Evolutionary conservation across 2,888 invertebrate genomes (phyloP).

Genomic region (Monopis laevigella): DNA sequence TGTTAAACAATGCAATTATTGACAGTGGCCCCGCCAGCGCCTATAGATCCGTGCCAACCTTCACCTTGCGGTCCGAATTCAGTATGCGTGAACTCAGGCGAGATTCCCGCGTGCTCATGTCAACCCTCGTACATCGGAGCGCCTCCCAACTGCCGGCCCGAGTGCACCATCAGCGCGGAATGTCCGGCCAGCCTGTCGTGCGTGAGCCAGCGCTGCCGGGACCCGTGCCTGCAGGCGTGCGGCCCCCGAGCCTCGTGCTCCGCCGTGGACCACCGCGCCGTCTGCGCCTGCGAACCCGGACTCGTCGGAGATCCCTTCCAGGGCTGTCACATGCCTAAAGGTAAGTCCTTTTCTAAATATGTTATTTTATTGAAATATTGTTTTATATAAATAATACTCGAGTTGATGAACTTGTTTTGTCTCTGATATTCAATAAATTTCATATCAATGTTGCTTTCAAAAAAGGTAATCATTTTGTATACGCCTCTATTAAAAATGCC

Average conservation of each 20-base stretch:
- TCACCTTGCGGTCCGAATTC: conserved; percentile 76
- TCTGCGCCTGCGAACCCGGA: conserved; percentile 70
- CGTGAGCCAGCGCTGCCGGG: conserved; percentile 68
- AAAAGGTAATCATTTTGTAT: conserved; percentile 6
- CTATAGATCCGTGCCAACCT: conserved; percentile 69
- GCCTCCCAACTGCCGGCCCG: conserved; percentile 75
- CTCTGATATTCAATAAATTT: too few species aligned
- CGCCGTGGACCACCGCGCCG: conserved; percentile 72
- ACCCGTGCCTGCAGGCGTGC: conserved; percentile 76
- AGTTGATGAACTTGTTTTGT: too few species aligned
- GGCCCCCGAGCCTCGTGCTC: conserved; percentile 66
- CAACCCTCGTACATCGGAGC: conserved; percentile 69
- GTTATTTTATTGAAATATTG: not conserved
- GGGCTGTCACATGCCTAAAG: conserved; percentile 53
- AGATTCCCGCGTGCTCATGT: conserved; percentile 71
- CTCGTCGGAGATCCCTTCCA: conserved; percentile 73
- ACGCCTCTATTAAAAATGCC: not conserved
- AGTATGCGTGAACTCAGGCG: conserved; percentile 68
- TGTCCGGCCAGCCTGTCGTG: conserved; percentile 74
- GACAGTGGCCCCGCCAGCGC: conserved; percentile 29
- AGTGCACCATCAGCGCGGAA: conserved; percentile 74
- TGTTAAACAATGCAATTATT: not conserved
- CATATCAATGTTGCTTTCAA: not conserved
- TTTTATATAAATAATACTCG: too few species aligned
- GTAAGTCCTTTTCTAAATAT: too few species aligned